phyloP scores from a whole-genome alignment of 1,140 invertebrate genomes.

The Cyclargus thomasi region DNA sequence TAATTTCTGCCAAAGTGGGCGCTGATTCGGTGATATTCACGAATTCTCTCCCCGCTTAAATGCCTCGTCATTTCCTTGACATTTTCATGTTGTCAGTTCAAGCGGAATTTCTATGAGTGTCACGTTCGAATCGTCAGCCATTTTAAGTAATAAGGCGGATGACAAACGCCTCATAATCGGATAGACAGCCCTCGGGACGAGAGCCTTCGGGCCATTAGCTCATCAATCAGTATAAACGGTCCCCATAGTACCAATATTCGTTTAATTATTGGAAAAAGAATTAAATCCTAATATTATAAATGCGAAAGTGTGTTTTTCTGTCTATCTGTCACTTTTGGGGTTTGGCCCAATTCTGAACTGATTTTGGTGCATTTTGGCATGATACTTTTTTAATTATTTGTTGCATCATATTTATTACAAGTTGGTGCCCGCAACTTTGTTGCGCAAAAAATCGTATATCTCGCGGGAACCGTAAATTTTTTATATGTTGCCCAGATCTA shows the following conservation, averaged over 20 bases:
- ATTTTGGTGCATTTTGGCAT: too few species aligned
- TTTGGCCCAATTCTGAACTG: too few species aligned
- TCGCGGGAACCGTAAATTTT: too few species aligned
- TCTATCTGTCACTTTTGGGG: too few species aligned
- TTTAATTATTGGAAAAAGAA: neutral
- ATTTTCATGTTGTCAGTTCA: neutral
- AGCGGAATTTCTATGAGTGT: neutral
- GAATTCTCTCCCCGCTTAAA: neutral
- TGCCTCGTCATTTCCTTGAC: neutral
- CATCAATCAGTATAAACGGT: constrained; percentile 4
- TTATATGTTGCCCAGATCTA: too few species aligned
- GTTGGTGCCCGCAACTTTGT: too few species aligned
- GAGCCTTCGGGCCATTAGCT: constrained; percentile 4
- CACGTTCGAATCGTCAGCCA: constrained; percentile 7
- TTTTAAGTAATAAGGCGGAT: constrained; percentile 13
- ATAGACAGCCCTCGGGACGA: neutral
- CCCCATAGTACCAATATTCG: neutral
- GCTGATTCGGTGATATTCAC: neutral
- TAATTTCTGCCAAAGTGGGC: neutral
- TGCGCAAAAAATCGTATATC: too few species aligned
- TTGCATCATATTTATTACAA: too few species aligned
- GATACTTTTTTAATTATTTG: too few species aligned
- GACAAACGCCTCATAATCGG: constrained; percentile 7
- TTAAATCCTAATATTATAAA: neutral
- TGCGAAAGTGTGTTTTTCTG: too few species aligned